Conservation (phyloP, 1,140 invertebrate species). For the Eriocheir sinensis region DNA sequence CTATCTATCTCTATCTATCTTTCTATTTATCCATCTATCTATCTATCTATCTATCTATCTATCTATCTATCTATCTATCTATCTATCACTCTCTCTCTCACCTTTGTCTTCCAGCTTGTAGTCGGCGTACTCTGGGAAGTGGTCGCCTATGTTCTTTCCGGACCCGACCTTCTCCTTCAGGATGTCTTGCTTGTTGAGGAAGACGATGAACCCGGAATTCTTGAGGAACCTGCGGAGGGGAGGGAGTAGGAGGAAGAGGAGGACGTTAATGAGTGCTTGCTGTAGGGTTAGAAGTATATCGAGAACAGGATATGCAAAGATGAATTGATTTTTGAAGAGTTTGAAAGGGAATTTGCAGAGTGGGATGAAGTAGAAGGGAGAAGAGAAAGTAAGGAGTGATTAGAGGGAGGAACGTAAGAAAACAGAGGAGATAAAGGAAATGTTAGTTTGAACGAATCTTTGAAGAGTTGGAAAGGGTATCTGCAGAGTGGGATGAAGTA, state of each 20-base stretch:
- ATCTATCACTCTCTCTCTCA: constrained; percentile 34
- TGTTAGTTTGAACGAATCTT: too few species aligned
- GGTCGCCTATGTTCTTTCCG: constrained; percentile 84
- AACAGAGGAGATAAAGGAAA: too few species aligned
- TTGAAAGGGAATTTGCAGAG: too few species aligned
- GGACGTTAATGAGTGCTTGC: too few species aligned
- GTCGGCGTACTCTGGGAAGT: constrained; percentile 86
- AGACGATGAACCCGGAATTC: constrained; percentile 89
- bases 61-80: not conserved
- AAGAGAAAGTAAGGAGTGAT: not conserved
- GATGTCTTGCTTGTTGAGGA: constrained; percentile 92
- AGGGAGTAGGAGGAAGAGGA: not conserved
- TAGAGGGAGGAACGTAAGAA: not conserved
- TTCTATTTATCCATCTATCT: not conserved
- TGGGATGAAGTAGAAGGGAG: too few species aligned
- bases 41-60: not conserved
- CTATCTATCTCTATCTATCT: not conserved
- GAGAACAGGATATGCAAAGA: too few species aligned
- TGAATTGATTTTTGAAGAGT: too few species aligned
- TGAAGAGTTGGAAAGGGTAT: too few species aligned
- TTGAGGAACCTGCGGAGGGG: constrained; percentile 81
- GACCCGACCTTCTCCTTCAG: constrained; percentile 87
- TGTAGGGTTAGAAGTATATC: too few species aligned
- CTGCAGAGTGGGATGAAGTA: not conserved
- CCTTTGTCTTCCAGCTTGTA: constrained; percentile 83